Evolutionary conservation across 2,113 vertebrate species (phyloP).

Genomic region (Rhea pennata): DNA sequence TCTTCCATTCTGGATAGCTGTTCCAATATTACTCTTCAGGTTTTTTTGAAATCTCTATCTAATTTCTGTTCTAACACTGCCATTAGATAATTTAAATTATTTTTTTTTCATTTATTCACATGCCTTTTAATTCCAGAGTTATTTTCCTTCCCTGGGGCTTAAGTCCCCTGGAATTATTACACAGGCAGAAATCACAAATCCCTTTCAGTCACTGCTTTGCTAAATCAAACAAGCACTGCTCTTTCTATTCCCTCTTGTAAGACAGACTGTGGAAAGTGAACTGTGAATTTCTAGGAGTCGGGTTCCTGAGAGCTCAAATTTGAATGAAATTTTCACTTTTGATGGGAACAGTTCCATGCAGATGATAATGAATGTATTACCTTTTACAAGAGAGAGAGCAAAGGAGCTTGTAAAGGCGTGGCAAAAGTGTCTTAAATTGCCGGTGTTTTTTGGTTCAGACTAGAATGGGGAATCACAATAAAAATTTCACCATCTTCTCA

Average conservation of each 20-base stretch:
- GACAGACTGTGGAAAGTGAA: slow-evolving; percentile 14
- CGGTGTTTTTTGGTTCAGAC: not conserved
- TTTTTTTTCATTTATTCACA: not conserved
- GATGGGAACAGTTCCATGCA: not conserved
- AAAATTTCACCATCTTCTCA: not conserved
- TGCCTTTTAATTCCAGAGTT: slow-evolving; percentile 51
- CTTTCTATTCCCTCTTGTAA: not conserved
- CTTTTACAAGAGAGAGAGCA: not conserved
- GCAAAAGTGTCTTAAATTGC: not conserved
- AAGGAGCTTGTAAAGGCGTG: not conserved
- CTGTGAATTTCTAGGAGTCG: slow-evolving; percentile 22
- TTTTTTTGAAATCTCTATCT: not conserved
- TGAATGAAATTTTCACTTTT: slow-evolving; percentile 15
- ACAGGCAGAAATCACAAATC: not conserved
- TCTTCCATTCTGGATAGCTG: not conserved
- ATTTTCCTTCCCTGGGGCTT: slow-evolving; percentile 16
- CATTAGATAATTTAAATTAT: not conserved
- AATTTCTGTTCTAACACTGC: not conserved
- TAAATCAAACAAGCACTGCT: not conserved
- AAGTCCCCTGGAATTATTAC: not conserved
- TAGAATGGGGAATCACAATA: not conserved
- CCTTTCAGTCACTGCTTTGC: slow-evolving; percentile 6
- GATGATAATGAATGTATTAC: not conserved
- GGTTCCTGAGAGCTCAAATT: not conserved
- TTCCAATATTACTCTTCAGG: not conserved